Evolutionary conservation across 2,113 vertebrate genomes (phyloP), one percentile per base, ranked within the genome.

Genomic region (Pterocles gutturalis): DNA sequence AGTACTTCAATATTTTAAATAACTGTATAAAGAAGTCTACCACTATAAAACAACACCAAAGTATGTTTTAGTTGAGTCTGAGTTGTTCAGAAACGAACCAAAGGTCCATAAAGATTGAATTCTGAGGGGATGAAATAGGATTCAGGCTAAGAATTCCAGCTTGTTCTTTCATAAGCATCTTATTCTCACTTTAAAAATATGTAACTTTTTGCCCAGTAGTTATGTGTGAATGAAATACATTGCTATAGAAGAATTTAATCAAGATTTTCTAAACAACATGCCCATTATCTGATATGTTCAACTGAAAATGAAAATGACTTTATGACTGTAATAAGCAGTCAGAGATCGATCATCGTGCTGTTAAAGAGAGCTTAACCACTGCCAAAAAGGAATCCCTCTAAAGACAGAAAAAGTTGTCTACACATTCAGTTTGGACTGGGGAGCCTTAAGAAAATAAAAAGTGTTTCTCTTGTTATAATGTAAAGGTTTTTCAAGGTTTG

Each of bases 231-330:
- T 19, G 11, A 93, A 94, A 87, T 53, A 81, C 18, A 34, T 77
- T 87, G 81, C 84, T 78, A 53, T 28, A 88, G 80, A 84, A 84
- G n/a, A 91, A 78, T 90, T 82, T 55, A 88, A 93, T 85, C 61
- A 81, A 93, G 54, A 76, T 76, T 94, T 96, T 67, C 58, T 82
- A 96, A 97, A 90, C 81, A 93, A 88, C 38, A 43, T 79, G 25
- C 46, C 29, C 54, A 78, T 90, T 94, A 93, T 94, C 93, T 91
- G 64, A 88, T 51, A 57, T 5, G 5, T 83, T 97, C 91, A 94
- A 95, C 88, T 67, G 72, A 93, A 96, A 82, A 94, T 57, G 73
- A 96, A 95, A 93, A 96, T 94, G 88, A 95, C 60, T 94, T 97
- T 95, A 94, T 91, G 92, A 87, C 60, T 71, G 79, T 49, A 83